phyloP scores from a whole-genome alignment of 2,888 invertebrate species.

The Thereva unica region DNA sequence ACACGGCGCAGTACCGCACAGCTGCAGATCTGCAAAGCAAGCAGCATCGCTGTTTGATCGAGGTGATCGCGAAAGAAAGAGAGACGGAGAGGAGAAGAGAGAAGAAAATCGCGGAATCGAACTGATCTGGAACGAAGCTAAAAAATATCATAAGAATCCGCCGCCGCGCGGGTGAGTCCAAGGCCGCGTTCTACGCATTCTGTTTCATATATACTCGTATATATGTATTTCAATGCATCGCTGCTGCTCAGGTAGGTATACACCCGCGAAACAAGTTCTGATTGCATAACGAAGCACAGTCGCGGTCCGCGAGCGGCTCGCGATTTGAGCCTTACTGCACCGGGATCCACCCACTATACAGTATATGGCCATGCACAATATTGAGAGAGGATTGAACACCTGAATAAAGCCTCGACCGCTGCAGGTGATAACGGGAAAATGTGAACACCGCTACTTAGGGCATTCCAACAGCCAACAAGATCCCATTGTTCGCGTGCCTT shows the following conservation, averaged over 20 bases:
- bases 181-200: conserved; percentile 33
- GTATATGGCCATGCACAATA: conserved; percentile 4
- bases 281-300: conserved; percentile 29
- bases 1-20: conserved; percentile 21
- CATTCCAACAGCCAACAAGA: conserved; percentile 17
- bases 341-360: conserved; percentile 35
- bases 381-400: not conserved
- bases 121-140: no score
- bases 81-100: no score
- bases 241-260: conserved; percentile 3
- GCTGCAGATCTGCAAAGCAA: conserved; percentile 10
- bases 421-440: conserved; percentile 39
- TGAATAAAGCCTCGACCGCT: conserved; percentile 15
- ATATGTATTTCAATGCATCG: no score
- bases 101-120: no score
- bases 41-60: no score
- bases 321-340: conserved; percentile 25
- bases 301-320: conserved; percentile 16
- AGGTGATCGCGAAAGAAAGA: no score
- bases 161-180: conserved; percentile 31
- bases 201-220: conserved; percentile 1
- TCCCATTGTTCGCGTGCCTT: conserved; percentile 26
- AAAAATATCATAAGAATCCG: conserved; percentile 22
- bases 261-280: conserved; percentile 31
- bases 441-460: conserved; percentile 36